A percentile compares a stretch with the other conserved stretches of the same genome.
Evolutionary conservation across 2,113 vertebrate genomes (phyloP).

Genomic region (Craseonycteris thonglongyai): DNA sequence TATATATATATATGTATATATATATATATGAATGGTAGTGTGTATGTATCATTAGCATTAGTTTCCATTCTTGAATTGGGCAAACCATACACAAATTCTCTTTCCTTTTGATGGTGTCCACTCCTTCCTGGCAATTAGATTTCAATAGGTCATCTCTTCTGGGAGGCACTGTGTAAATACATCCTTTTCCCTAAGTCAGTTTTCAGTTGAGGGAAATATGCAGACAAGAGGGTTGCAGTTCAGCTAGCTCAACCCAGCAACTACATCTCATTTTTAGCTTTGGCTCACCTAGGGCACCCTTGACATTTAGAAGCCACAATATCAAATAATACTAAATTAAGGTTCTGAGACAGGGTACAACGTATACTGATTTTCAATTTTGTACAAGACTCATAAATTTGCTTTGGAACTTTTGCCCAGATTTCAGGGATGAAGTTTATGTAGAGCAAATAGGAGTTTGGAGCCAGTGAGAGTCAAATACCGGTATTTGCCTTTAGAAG

Average conservation of each 20-base stretch:
- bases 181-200: background rate
- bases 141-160: background rate
- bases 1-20: too few relatives aligned
- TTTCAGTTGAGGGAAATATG: background rate
- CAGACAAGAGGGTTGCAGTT: background rate
- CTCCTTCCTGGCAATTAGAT: background rate
- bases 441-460: background rate
- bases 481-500: constrained; percentile 6
- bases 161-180: background rate
- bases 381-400: constrained; percentile 38
- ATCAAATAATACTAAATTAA: constrained; percentile 19
- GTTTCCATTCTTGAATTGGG: background rate
- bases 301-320: constrained; percentile 17
- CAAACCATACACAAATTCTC: background rate
- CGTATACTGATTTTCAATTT: background rate
- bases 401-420: background rate
- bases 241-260: background rate
- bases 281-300: background rate
- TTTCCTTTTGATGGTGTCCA: background rate
- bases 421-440: background rate
- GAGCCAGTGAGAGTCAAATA: background rate
- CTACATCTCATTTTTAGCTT: background rate
- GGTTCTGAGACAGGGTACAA: background rate
- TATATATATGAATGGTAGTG: too few relatives aligned
- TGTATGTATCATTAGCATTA: background rate